Base-by-base conservation (phyloP, 2,113 vertebrate genomes). In the Brachypteracias leptosomus region DNA sequence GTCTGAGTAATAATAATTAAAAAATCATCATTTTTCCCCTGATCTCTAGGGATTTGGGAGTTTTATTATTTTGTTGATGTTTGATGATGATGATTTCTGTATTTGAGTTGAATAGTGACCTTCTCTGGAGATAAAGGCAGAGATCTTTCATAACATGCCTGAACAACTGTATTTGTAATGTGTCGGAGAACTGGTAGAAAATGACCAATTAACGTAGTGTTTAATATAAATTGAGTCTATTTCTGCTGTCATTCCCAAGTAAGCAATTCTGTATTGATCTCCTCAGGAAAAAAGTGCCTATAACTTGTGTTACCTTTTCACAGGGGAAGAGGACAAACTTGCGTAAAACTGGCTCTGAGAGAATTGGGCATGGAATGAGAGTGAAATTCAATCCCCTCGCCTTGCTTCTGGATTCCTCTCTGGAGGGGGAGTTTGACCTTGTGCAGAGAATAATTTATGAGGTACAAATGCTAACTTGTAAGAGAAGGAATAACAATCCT, bases 371-470 rank as follows among this genome's bases (percentile, higher is more conserved):
- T 63, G 97, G 96, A 81, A 99, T 99, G 99, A 98, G 99, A 95
- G 99, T 99, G 92, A 99, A 99, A 86, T 99, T 99, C 97, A 99
- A 99, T 96, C 99, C 99, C 2, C 98, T 99, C 3, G 99, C 99
- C 4, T 97, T 99, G 80, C 98, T 99, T 66, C 98, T 99, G 67
- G 99, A 99, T 97, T 99, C 99, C 1, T 99, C 99, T 70, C 98
- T 99, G 98, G 99, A 99, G 92, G 99, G 99, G 59, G 99, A 99
- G 97, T 99, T 98, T 94, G 99, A 99, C 96, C 98, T 99, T 18
- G 99, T 99, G 57, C 99, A 99, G 98, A 98, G 99, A 97, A 99
- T 99, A 96, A 99, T 99, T 93, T 99, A 99, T 83, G 99, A 99
- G 98, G 99, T 99, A 98, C 92, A 81, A 58, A n/a, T 38, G 12